A percentile compares a stretch with the other conserved stretches of the same genome.
Conservation (phyloP, 35 echinoderm and acorn worm species). For the Strongylocentrotus purpuratus region DNA sequence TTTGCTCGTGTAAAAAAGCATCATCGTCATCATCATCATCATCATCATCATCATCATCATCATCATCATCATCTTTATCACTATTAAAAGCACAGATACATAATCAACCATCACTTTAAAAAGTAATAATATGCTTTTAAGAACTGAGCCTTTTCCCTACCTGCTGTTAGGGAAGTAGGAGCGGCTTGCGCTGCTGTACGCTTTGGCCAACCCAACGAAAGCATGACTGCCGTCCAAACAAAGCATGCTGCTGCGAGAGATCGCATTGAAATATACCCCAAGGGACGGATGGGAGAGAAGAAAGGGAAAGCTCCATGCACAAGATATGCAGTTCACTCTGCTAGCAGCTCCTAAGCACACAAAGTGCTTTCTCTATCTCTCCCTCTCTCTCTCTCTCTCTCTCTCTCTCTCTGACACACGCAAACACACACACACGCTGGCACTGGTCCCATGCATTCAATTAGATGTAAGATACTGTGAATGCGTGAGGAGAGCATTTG, state of each 20-base stretch:
- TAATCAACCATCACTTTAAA: not conserved
- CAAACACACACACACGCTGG: not conserved
- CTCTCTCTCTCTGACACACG: not conserved
- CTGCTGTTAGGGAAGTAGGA: not conserved
- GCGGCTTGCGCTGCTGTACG: not conserved
- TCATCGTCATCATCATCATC: not conserved
- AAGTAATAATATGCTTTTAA: not conserved
- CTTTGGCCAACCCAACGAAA: not conserved
- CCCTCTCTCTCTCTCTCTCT: too few species aligned
- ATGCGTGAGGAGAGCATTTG: too few species aligned
- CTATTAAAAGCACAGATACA: not conserved
- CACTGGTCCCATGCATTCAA: not conserved
- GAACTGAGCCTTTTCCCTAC: not conserved
- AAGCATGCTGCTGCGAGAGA: not conserved
- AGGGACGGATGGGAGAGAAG: not conserved
- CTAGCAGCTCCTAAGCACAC: not conserved
- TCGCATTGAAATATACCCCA: not conserved
- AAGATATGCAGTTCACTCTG: not conserved
- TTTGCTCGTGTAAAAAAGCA: not conserved
- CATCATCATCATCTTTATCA: not conserved
- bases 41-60: not conserved
- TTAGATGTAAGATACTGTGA: not conserved
- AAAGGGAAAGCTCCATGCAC: not conserved
- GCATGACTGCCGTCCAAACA: slow-evolving; percentile 7
- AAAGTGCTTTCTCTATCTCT: not conserved